Conservation (phyloP, 2,888 invertebrate species). For the Hipparchia sbordonii region DNA sequence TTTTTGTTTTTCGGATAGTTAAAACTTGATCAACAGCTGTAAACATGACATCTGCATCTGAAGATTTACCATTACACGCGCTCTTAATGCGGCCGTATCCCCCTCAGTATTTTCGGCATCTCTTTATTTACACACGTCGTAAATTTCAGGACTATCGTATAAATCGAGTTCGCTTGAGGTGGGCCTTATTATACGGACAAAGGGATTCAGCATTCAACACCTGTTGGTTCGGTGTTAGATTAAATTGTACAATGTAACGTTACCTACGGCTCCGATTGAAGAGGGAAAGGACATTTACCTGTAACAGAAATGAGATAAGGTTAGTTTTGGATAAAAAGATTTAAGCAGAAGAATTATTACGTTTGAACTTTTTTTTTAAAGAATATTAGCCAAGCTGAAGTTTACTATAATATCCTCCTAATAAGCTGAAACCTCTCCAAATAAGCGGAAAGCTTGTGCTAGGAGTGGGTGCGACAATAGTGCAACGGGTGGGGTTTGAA, state of each 20-base stretch:
- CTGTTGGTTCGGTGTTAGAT: constrained; percentile 24
- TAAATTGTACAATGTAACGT: constrained; percentile 25
- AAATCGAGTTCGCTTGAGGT: constrained; percentile 37
- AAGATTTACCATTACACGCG: too few species aligned
- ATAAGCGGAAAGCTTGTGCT: too few species aligned
- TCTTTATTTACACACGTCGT: constrained; percentile 70
- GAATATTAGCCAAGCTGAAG: too few species aligned
- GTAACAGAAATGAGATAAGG: constrained; percentile 41
- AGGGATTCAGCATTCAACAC: constrained; percentile 12
- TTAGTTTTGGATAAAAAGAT: constrained; percentile 19
- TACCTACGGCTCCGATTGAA: constrained; percentile 20
- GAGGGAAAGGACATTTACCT: constrained; percentile 45
- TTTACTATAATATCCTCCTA: too few species aligned
- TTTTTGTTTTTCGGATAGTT: too few species aligned
- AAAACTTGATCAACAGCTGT: too few species aligned
- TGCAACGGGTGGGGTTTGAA: too few species aligned
- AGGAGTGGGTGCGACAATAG: too few species aligned
- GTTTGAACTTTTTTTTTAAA: too few species aligned
- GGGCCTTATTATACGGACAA: constrained; percentile 27
- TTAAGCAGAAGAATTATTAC: too few species aligned
- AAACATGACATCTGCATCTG: too few species aligned
- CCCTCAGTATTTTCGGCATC: constrained; percentile 60
- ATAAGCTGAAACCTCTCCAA: too few species aligned
- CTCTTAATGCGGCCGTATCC: constrained; percentile 54
- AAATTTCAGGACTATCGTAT: constrained; percentile 54